phyloP scores from a whole-genome alignment of 2,113 vertebrate species.

The Cyanoliseus patagonus region DNA sequence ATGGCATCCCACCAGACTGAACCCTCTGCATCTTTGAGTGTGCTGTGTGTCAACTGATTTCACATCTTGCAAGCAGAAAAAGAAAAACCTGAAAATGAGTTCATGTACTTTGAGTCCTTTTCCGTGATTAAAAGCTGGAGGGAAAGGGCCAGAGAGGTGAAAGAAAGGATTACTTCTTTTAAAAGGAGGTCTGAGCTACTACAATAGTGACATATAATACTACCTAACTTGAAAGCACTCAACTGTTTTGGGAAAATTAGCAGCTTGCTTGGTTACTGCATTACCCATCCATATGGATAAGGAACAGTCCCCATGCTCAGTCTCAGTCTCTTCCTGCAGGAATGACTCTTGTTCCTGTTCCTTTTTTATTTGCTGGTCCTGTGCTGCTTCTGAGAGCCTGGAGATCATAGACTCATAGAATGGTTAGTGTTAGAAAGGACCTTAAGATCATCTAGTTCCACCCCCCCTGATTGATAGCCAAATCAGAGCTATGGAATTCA shows the following conservation, averaged over 20 bases:
- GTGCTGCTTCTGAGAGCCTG: background rate
- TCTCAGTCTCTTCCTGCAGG: rapidly evolving
- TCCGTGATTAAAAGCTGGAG: background rate
- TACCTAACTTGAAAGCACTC: background rate
- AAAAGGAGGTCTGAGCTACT: background rate
- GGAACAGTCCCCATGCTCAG: background rate
- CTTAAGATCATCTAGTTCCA: background rate
- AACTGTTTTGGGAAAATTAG: background rate
- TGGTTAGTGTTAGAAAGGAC: background rate
- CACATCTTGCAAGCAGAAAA: background rate
- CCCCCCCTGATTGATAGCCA: background rate
- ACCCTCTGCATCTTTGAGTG: background rate
- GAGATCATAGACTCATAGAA: background rate
- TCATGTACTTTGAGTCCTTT: background rate
- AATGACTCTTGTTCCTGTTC: background rate
- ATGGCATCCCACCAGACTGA: background rate
- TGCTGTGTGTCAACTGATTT: background rate
- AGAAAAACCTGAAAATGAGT: background rate
- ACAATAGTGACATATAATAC: background rate
- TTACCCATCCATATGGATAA: background rate
- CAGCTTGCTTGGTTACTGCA: background rate
- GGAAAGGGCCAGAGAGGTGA: background rate
- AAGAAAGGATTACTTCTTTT: background rate
- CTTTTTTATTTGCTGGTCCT: background rate
- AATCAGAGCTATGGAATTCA: background rate